Evolutionary conservation across 1,140 invertebrate genomes (phyloP), one percentile per base, ranked within the genome.

Genomic region (Listronotus oregonensis): DNA sequence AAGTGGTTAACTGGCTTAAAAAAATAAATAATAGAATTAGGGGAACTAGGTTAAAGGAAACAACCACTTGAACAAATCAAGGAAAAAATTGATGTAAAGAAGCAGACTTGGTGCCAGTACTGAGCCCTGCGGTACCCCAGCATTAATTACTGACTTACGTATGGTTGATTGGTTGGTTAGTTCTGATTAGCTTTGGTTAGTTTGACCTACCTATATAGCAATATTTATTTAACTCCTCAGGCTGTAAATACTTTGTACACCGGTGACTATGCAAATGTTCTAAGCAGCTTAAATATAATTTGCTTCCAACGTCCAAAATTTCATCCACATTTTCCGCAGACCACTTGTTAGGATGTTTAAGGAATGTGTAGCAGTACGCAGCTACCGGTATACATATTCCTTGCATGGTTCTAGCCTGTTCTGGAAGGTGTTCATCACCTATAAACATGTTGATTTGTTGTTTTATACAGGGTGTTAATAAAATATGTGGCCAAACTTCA

Each of bases 331-430:
- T 74, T 64, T 82, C 80, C 68, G 79, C 76, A 0, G 78, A 81
- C 83, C 83, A 85, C 54, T 79, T 79, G 40, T 81, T 81, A 2
- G 82, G 82, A 68, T 83, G 82, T 67, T 80, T 81, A 52, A 84
- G 73, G 61, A 82, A 82, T 0, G 82, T 80, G 55, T 80, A 79
- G 62, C 82, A 84, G 64, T 83, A 85, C 6, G 82, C 82, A 71
- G 82, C 82, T 10, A 83, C 79, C 54, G 81, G 80, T 78, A 84
- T 82, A 9, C 82, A 80, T 12, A 85, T 67, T 0, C 81, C 82
- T 71, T 85, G 83, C 43, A 76, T 75, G 5, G 81, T 81, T 68
- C 77, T 77, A n/a, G 70, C 50, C 8, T 56, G 14, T 27, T 52
- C 55, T 3, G 73, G 58, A 37, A 77, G 76, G 55, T 72, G 70